Evolutionary conservation across 1,140 invertebrate genomes (phyloP).

Genomic region (Ips nitidus): DNA sequence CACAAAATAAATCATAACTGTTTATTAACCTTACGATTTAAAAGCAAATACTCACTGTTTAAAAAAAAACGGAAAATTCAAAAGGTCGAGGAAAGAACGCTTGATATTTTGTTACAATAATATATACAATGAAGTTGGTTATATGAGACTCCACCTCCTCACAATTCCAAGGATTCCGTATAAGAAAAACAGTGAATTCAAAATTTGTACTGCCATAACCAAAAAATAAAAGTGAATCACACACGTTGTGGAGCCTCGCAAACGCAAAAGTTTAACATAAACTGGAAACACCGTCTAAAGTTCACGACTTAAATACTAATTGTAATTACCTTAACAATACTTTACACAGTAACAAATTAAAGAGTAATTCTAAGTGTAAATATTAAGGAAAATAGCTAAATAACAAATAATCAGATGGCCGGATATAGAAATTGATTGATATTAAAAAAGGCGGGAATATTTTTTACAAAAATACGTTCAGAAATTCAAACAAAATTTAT

Average conservation of each 20-base stretch:
- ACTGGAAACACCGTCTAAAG: conserved; percentile 7
- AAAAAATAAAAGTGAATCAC: conserved; percentile 1
- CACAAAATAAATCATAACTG: conserved; percentile 35
- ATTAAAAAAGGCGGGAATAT: neutral
- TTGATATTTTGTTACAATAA: conserved; percentile 1
- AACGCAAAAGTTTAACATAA: conserved; percentile 10
- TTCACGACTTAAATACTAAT: conserved; percentile 16
- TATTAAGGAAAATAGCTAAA: conserved; percentile 16
- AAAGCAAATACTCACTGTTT: conserved; percentile 45
- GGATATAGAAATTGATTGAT: conserved; percentile 6
- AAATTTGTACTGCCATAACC: neutral
- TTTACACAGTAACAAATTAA: conserved; percentile 32
- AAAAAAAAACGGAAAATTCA: conserved; percentile 30
- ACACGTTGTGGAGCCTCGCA: conserved; percentile 1
- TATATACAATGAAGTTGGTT: conserved; percentile 25
- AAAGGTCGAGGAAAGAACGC: conserved; percentile 30
- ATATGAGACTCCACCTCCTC: conserved; percentile 7
- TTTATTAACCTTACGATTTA: conserved; percentile 46
- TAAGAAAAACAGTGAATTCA: neutral
- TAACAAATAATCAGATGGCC: conserved; percentile 11
- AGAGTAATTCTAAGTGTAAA: conserved; percentile 20
- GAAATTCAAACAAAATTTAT: too few species aligned
- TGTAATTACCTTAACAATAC: conserved; percentile 21
- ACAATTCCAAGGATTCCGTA: neutral
- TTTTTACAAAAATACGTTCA: neutral